These are phyloP conservation scores for Prunella fulvescens DNA, from an alignment of 2,113 vertebrate species.

Conservation along the genomic window DNA sequence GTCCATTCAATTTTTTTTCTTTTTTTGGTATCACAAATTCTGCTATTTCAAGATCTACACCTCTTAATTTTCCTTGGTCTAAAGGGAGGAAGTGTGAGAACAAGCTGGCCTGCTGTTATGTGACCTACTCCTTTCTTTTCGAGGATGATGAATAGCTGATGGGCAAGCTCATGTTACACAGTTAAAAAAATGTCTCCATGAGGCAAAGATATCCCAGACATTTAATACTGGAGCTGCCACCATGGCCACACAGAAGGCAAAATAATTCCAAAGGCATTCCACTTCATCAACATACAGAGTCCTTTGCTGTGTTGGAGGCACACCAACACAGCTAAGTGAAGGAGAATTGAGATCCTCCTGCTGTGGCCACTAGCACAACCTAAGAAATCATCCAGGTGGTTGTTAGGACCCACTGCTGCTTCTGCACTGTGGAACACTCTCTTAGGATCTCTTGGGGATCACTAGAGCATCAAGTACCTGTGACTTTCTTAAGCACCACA, in stretches of 20 bases:
- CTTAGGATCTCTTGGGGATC: neutral
- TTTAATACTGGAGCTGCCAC: neutral
- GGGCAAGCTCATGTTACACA: neutral
- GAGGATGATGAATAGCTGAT: neutral
- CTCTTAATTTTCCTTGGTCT: neutral
- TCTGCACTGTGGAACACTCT: neutral
- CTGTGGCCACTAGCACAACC: rapidly evolving
- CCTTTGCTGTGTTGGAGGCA: neutral
- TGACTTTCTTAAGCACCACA: neutral
- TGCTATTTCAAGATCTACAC: neutral
- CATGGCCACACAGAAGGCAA: neutral
- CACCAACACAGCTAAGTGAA: neutral
- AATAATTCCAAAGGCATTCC: neutral
- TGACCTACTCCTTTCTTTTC: neutral
- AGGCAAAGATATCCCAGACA: neutral
- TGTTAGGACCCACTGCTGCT: neutral
- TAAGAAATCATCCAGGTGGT: neutral
- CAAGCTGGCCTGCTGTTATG: neutral
- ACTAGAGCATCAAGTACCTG: neutral
- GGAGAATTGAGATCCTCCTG: neutral
- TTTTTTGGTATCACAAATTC: neutral
- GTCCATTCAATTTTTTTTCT: too few relatives aligned
- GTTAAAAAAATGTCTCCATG: neutral
- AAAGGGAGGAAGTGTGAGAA: neutral
- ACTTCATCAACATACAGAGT: neutral